Percentiles rank a stretch among this genome's conserved stretches.
Conservation (phyloP, 2,113 vertebrate species). For the Macrotus californicus region DNA sequence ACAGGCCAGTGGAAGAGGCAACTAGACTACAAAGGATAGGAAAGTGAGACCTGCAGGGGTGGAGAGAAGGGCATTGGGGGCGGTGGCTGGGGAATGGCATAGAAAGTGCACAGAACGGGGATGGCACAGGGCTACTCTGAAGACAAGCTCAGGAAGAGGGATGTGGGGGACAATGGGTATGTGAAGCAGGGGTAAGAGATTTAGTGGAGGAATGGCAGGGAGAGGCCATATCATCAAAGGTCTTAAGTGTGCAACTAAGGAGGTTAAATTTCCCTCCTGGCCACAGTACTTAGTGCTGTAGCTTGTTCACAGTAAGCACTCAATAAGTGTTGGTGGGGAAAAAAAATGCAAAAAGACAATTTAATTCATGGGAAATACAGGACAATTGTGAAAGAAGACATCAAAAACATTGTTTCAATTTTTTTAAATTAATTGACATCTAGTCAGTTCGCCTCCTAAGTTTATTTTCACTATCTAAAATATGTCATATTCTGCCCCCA, state of each 20-base stretch:
- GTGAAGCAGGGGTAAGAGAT: not conserved
- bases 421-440: not conserved
- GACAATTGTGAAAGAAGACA: not conserved
- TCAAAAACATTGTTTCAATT: not conserved
- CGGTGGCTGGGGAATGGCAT: not conserved
- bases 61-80: not conserved
- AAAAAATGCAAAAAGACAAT: not conserved
- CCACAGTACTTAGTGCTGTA: not conserved
- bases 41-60: not conserved
- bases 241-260: not conserved
- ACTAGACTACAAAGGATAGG: not conserved
- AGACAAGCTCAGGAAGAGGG: not conserved
- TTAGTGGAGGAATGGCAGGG: not conserved
- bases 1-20: not conserved
- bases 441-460: not conserved
- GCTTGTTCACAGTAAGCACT: not conserved
- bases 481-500: not conserved
- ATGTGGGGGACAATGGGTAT: not conserved
- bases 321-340: not conserved
- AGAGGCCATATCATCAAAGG: not conserved
- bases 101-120: not conserved
- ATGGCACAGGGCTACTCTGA: not conserved
- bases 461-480: conserved; percentile 3
- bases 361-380: not conserved
- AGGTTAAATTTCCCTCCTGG: not conserved